Base-by-base conservation (phyloP, 2,888 invertebrate species). In the Hirtodrosophila histrioides region DNA sequence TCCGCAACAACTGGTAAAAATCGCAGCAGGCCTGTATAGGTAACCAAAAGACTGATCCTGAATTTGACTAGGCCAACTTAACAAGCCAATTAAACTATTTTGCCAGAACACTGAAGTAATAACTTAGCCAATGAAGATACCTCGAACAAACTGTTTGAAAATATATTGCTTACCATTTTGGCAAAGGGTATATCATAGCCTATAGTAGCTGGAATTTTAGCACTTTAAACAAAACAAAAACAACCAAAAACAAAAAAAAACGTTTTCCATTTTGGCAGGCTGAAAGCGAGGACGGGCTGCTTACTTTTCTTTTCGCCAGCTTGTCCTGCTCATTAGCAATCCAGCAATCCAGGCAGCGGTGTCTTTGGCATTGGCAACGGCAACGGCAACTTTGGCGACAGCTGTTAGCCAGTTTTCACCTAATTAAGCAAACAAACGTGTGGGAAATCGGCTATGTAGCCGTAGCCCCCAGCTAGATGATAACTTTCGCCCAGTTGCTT, bases 271-370 rank as follows among this genome's bases (percentile, higher is more conserved):
- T 75, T 71, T 68, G 61, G 63, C 73, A 63, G 62, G 45, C 66
- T 66, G 78, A 84, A 79, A 74, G 78, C 86, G 75, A 78, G 70
- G 70, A 50, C 67, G 67, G 63, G 77, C 65, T 80, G 69, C 61
- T 84, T 78, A 82, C 82, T 82, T 82, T 82, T 82, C 88, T 87
- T 82, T 82, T 87, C 82, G 88, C 78, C 82, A 81, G 86, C 83
- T 84, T 84, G 83, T 84, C 84, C 84, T 80, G 83, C 83, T 84
- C 83, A 84, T 84, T 84, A 84, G 83, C 83, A 61, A 85, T 60
- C 43, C 75, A 84, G 83, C 83, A 61, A 85, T 60, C 43, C 75
- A 55, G 70, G 71, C 71, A 69, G 75, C 72, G 69, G 70, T 69
- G 51, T 64, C 76, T 75, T 70, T 70, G 68, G 44, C 74, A 39